These are phyloP conservation scores for Saccostrea cuccullata DNA, from an alignment of 1,140 invertebrate species.

Conservation along the genomic window DNA sequence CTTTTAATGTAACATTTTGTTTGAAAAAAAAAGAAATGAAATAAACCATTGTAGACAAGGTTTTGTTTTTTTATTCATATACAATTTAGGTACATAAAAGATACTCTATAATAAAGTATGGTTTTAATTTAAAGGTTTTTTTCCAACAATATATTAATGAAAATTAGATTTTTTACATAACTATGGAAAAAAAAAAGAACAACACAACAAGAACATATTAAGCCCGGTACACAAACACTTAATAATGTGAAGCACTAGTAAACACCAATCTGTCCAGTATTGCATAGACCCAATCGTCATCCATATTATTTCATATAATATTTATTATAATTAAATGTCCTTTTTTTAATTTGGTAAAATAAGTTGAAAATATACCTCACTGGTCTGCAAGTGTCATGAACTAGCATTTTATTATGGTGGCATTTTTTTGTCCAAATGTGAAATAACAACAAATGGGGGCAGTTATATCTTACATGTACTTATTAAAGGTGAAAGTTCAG, in stretches of 20 bases:
- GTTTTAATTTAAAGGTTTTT: not conserved
- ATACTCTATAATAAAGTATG: conserved; percentile 1
- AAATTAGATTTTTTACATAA: not conserved
- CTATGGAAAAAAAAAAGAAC: not conserved
- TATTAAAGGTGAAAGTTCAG: no score
- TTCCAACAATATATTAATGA: conserved; percentile 18
- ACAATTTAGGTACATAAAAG: conserved; percentile 31
- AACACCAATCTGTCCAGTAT: not conserved
- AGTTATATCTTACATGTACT: no score
- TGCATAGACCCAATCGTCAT: not conserved
- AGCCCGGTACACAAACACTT: not conserved
- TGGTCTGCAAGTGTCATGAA: no score
- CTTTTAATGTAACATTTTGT: no score
- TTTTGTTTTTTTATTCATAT: conserved; percentile 9
- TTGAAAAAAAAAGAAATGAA: not conserved
- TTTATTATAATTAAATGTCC: no score
- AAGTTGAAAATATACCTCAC: no score
- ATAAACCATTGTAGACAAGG: not conserved
- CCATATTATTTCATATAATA: no score
- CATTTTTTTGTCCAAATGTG: no score
- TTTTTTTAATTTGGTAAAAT: no score
- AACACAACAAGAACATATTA: not conserved
- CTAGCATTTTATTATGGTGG: no score
- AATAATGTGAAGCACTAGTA: conserved; percentile 2
- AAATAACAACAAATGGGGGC: no score